Evolutionary conservation across 2,113 vertebrate genomes (phyloP).

Genomic region (Stegostoma tigrinum): DNA sequence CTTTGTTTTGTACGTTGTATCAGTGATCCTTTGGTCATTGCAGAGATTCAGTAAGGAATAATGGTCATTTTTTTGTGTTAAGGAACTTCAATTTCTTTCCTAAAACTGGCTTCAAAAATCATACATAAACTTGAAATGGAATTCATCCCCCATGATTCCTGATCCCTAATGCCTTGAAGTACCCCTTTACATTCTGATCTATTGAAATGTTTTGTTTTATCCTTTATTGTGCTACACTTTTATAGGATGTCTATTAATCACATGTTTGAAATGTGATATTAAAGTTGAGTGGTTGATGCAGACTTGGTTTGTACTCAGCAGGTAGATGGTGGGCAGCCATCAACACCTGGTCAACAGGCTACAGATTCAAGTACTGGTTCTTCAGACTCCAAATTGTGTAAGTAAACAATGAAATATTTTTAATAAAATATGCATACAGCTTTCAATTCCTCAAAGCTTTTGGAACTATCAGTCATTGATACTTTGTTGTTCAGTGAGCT

Average conservation of each 20-base stretch:
- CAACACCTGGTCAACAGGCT: neutral
- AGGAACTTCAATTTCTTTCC: neutral
- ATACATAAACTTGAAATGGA: neutral
- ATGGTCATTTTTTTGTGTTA: neutral
- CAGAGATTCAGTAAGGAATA: too few relatives aligned
- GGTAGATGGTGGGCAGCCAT: neutral
- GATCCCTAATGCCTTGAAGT: too few relatives aligned
- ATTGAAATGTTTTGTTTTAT: neutral
- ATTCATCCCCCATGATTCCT: neutral
- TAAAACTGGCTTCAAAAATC: neutral
- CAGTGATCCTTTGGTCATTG: neutral
- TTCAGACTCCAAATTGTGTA: constrained; percentile 20
- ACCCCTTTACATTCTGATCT: neutral
- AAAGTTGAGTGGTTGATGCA: neutral
- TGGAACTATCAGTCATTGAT: neutral
- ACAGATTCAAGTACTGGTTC: neutral
- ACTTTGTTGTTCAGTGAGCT: neutral
- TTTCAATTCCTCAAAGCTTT: neutral
- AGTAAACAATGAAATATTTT: neutral
- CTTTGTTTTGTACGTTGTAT: neutral
- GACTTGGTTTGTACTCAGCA: neutral
- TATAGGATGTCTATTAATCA: neutral
- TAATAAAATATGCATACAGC: neutral
- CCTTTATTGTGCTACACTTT: neutral
- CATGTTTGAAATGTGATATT: neutral